A percentile compares a stretch with the other conserved stretches of the same genome.
Evolutionary conservation across 1,140 invertebrate genomes (phyloP).

Genomic region (Rhyacophila brunnea): DNA sequence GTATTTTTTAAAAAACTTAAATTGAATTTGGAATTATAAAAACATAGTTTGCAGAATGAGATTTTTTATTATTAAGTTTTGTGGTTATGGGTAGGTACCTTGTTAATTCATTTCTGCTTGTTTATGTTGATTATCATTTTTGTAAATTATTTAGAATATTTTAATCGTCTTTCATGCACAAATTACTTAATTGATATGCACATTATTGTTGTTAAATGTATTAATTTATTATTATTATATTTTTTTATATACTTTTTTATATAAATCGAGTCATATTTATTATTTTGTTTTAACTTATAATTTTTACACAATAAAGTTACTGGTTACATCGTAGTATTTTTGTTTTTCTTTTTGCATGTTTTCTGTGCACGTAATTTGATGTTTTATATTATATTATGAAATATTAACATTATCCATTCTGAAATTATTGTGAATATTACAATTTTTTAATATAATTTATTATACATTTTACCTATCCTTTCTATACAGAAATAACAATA

Average conservation of each 20-base stretch:
- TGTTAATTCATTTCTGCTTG: not conserved
- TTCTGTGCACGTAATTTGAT: not conserved
- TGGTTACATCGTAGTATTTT: constrained; percentile 8
- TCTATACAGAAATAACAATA: too few species aligned
- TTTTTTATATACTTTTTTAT: constrained; percentile 1
- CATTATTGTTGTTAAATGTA: constrained; percentile 9
- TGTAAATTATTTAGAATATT: not conserved
- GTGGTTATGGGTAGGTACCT: not conserved
- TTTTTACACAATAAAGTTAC: constrained; percentile 18
- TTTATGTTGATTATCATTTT: constrained; percentile 4
- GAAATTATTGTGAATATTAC: too few species aligned
- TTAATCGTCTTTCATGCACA: constrained; percentile 5
- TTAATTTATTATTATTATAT: constrained; percentile 15
- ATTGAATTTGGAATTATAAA: too few species aligned
- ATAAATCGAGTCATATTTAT: not conserved
- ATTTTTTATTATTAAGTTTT: not conserved
- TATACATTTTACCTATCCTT: too few species aligned
- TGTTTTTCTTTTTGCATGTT: constrained; percentile 21
- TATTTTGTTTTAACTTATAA: not conserved
- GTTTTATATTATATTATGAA: not conserved
- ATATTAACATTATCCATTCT: not conserved
- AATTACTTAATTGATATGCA: constrained; percentile 10
- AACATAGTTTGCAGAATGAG: too few species aligned
- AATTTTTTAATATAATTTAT: too few species aligned
- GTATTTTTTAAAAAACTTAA: too few species aligned